Evolutionary conservation across 1,140 invertebrate genomes (phyloP), one percentile per base, ranked within the genome.

Genomic region (Temnothorax longispinosus): DNA sequence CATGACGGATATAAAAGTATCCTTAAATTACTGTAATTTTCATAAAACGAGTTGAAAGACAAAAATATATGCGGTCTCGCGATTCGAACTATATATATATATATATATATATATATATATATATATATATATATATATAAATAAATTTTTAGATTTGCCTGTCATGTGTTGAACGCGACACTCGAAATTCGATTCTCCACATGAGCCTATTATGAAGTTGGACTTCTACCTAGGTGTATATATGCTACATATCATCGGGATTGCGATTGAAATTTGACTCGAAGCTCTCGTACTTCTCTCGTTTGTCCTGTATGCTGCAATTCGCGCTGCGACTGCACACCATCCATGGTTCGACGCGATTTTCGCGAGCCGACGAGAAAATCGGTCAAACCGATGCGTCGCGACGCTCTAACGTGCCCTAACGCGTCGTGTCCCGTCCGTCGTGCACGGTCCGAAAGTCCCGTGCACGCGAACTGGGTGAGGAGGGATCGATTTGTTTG

Each of bases 401-500:
- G 50, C 32, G 18, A 47, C 65, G 5, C 11, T 41, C 18, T 1
- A 11, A 3, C 64, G 38, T 21, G 38, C 18, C 64, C 21, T 21
- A 11, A 41, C 11, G n/a, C 3, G 10, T 18, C n/a, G 54, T 11
- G 60, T 44, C 21, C 21, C 74, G 87, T 21, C 21, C 44, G 60
- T 44, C 27, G 41, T 58, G 35, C 65, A 69, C 41, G 21, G 15
- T 5, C 38, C 65, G n/a, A 69, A 69, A 47, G 65, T 69, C 41
- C 44, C 44, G 54, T 58, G 41, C 74, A 67, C 21, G 32, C 69
- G 54, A 74, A 84, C n/a, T 74, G 50, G 85, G 58, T 58, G 87
- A 69, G 62, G 27, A 64, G 60, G 54, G 89, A 90, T 90, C 89
- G 89, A 90, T 90, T 87, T 90, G 88, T 90, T 90, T 90, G 88